Conservation (phyloP, 1,140 invertebrate species). For the Halotydeus destructor region DNA sequence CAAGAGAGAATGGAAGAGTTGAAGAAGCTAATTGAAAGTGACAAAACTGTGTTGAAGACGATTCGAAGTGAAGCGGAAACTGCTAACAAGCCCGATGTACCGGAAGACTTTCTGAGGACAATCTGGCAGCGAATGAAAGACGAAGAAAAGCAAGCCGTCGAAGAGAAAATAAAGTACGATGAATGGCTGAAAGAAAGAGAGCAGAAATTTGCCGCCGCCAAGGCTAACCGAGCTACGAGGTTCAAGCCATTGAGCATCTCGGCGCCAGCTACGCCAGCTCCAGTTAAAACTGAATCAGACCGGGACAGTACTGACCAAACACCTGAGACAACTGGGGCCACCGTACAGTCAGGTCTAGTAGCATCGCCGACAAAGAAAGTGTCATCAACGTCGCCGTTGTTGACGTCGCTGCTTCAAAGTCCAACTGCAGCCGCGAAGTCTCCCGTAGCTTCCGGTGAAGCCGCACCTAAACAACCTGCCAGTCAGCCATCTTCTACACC, state of each 20-base stretch:
- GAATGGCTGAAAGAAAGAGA: conserved; percentile 48
- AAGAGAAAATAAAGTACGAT: conserved; percentile 36
- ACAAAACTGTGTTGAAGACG: conserved; percentile 33
- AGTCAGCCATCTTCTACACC: neutral
- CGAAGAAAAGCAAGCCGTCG: conserved; percentile 39
- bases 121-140: conserved; percentile 49
- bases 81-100: conserved; percentile 31
- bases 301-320: neutral
- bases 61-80: conserved; percentile 39
- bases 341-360: conserved; percentile 8
- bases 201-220: conserved; percentile 20
- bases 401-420: conserved; percentile 59
- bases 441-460: no score
- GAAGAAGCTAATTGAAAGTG: conserved; percentile 41
- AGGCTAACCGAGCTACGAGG: neutral
- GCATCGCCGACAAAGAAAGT: conserved; percentile 10
- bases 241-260: neutral
- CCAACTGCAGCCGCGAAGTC: no score
- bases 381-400: conserved; percentile 38
- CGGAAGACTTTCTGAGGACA: conserved; percentile 40
- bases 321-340: neutral
- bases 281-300: neutral
- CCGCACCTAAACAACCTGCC: neutral
- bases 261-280: neutral
- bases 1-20: conserved; percentile 53